A percentile compares a stretch with the other conserved stretches of the same genome.
phyloP scores from a whole-genome alignment of 2,797 vertebrate species.

The Malacoraja senta region DNA sequence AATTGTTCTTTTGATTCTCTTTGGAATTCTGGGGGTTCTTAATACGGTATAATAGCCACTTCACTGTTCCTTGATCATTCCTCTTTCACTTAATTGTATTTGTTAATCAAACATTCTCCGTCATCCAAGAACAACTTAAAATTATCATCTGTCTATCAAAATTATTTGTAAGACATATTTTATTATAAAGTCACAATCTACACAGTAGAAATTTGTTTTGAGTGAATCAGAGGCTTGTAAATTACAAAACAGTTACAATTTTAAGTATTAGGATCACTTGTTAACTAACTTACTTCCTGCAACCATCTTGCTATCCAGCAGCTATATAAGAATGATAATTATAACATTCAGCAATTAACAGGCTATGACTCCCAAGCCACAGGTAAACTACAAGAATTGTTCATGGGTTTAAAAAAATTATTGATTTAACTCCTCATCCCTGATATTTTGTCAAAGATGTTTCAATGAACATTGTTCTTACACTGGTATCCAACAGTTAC shows the following conservation, averaged over 20 bases:
- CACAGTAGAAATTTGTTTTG: conserved; percentile 8
- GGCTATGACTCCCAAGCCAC: not conserved
- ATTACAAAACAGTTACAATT: not conserved
- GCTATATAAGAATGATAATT: not conserved
- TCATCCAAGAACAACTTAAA: not conserved
- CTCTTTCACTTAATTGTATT: too few relatives aligned
- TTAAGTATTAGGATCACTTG: not conserved
- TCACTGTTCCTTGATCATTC: too few relatives aligned
- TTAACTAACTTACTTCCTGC: not conserved
- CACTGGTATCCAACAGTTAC: not conserved
- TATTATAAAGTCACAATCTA: not conserved
- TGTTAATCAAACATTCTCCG: not conserved
- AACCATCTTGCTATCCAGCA: not conserved
- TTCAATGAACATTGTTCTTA: not conserved
- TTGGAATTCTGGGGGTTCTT: too few relatives aligned
- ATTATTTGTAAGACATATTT: not conserved
- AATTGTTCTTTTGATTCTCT: too few relatives aligned
- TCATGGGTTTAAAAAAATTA: not conserved
- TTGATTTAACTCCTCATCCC: not conserved
- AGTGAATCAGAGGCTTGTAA: not conserved
- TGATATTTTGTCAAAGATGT: not conserved
- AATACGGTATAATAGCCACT: too few relatives aligned
- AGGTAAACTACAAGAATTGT: not conserved
- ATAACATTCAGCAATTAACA: not conserved
- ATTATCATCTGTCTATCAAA: not conserved